Conservation (phyloP, 2,797 vertebrate genomes). For the Pangasius larnaudii region DNA sequence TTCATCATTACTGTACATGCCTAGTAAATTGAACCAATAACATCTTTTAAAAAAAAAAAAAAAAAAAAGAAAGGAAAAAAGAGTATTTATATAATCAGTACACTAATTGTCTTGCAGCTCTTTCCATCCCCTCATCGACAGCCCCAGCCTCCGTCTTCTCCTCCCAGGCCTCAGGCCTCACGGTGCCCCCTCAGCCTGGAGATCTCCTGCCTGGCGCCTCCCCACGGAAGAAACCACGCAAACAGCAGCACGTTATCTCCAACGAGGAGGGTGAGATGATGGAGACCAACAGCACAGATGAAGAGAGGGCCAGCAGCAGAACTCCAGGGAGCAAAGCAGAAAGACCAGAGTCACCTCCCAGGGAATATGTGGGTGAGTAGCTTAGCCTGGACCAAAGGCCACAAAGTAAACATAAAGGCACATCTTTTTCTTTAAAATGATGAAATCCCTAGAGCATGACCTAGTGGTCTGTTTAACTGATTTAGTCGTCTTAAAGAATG, state of each 20-base stretch:
- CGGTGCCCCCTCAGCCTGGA: conserved; percentile 78
- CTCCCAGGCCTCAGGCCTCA: conserved; percentile 73
- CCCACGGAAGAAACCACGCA: conserved; percentile 95
- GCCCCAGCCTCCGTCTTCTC: conserved; percentile 42
- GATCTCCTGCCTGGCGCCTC: conserved; percentile 93
- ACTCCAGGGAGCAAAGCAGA: conserved; percentile 85
- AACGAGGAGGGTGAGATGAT: conserved; percentile 98
- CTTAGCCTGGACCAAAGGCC: background rate
- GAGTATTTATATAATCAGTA: background rate
- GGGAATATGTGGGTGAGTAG: conserved; percentile 92
- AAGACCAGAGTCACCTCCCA: conserved; percentile 91
- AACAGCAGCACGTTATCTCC: conserved; percentile 97
- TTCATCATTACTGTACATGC: background rate
- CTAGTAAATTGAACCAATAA: background rate
- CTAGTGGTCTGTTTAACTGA: background rate
- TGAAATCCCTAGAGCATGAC: background rate
- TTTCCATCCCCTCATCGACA: conserved; percentile 34
- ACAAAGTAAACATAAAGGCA: background rate
- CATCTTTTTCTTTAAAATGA: background rate
- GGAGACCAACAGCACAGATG: conserved; percentile 98
- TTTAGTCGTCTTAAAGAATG: background rate
- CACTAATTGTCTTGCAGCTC: conserved; percentile 22
- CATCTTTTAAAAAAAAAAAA: background rate
- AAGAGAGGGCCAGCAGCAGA: conserved; percentile 88
- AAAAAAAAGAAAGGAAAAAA: background rate